Base-by-base conservation (phyloP, 2,797 vertebrate genomes). In the Lateolabrax maculatus region DNA sequence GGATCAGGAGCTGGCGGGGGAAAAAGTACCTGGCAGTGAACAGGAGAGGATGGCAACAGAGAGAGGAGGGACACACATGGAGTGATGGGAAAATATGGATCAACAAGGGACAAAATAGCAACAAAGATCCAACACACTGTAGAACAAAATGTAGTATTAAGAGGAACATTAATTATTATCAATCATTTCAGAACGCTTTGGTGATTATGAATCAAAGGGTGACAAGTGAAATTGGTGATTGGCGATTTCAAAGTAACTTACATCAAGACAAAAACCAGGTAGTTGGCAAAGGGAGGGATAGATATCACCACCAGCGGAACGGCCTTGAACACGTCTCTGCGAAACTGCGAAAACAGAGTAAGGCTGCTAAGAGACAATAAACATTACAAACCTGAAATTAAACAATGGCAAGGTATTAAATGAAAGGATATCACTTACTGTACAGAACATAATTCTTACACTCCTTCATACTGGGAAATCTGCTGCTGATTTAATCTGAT, bases 211-310 rank as follows among this genome's bases (percentile, higher is more conserved):
- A 49, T 67, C 5, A 55, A 65, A 68, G 19, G 55, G 15, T 37
- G 58, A 2, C 31, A 21, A 53, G 1, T 23, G 25, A 56, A 36
- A 66, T 21, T 10, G 9, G 27, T 16, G 23, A 6, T 44, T 16
- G n/a, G n/a, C n/a, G n/a, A 18, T 69, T 57, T 44, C 6, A 70
- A 29, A 49, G 27, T 31, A n/a, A 97, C 98, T 98, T 92, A 99
- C 98, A 99, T 99, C 69, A 99, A 86, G 74, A 97, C 36, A 77
- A 99, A 94, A 84, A 98, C 96, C 87, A 99, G 73, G 92, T 99
- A 98, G 94, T 99, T 99, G 93, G 97, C 96, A 80, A 98, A 98
- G 29, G 98, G 98, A 6, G 97, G 98, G 84, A 98, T 90, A 46
- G 97, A 95, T 67, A 99, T 93, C 75, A 98, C 9, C 75, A 96